Evolutionary conservation across 2,797 vertebrate genomes (phyloP).

Genomic region (Anguilla megastoma): DNA sequence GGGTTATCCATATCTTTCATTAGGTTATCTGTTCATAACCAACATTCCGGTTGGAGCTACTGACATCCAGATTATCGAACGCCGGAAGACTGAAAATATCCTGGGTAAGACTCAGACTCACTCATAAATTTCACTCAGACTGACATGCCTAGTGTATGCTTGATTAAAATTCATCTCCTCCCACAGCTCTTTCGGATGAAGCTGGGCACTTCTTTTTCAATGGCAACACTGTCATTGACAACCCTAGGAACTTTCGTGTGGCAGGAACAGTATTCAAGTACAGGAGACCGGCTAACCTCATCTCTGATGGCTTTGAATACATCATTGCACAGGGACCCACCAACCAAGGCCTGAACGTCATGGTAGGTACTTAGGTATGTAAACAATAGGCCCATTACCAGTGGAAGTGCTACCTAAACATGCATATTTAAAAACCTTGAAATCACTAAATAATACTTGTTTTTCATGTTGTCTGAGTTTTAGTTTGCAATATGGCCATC

Average conservation of each 20-base stretch:
- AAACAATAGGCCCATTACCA: neutral
- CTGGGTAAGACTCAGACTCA: conserved; percentile 66
- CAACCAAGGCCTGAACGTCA: conserved; percentile 83
- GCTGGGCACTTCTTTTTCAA: conserved; percentile 87
- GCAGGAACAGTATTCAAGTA: conserved; percentile 89
- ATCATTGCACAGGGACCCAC: conserved; percentile 87
- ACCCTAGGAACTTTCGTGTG: conserved; percentile 85
- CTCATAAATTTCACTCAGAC: neutral
- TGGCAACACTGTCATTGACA: conserved; percentile 83
- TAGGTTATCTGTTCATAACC: conserved; percentile 85
- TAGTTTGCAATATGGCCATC: neutral
- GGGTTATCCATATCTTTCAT: conserved; percentile 43
- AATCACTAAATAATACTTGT: neutral
- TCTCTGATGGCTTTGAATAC: conserved; percentile 86
- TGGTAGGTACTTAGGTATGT: conserved; percentile 72
- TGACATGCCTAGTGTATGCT: neutral
- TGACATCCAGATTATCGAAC: conserved; percentile 88
- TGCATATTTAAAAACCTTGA: neutral
- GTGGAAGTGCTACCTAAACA: neutral
- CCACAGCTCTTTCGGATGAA: conserved; percentile 83
- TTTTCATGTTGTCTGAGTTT: neutral
- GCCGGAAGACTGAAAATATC: conserved; percentile 88
- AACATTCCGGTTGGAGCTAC: conserved; percentile 82
- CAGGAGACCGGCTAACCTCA: conserved; percentile 75
- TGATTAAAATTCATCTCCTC: conserved; percentile 15